Base-by-base conservation (phyloP, 2,888 invertebrate genomes). In the Incurvaria masculella region DNA sequence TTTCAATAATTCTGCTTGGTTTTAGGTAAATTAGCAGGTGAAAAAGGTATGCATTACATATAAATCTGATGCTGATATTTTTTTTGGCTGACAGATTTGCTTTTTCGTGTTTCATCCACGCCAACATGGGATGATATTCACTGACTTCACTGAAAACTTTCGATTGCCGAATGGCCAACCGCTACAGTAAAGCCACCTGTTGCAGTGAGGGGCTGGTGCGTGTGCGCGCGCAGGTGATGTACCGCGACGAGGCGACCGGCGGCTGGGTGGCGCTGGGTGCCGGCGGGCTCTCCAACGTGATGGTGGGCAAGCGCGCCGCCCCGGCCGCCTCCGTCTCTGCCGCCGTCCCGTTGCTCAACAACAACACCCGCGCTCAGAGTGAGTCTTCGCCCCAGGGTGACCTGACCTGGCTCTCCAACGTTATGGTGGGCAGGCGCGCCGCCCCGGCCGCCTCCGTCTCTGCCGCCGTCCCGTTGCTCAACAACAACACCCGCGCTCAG, bases 211-310 rank as follows among this genome's bases (percentile, higher is more conserved):
- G 88, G 81, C 82, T 96, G 88, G 96, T 97, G 84, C 93, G 92
- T 79, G 96, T 97, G 71, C 91, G 94, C 69, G 97, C 97, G 81
- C 97, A 97, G 88, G 97, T 97, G 81, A 97, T 97, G 97, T 93
- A 91, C 68, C 86, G 97, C 71, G 97, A 97, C 86, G 97, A 97
- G 75, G 94, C 91, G 75, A 92, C 93, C 56, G 96, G 94, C 57
- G 95, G 96, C 59, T 97, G 96, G 96, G 88, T 93, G 68, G 94
- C 95, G 64, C 82, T 95, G 69, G 92, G 91, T 56, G 94, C 94
- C 61, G 96, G 96, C 60, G 96, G 96, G 57, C 86, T 97, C 59
- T 94, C 95, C 63, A 91, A 93, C 75, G 95, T 97, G 61, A 91
- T 91, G 66, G 92, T 94, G 62, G 86, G 92, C 62, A 89, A 89